A percentile compares a stretch with the other conserved stretches of the same genome.
phyloP scores from a whole-genome alignment of 1,140 invertebrate species.

The Contarinia nasturtii region DNA sequence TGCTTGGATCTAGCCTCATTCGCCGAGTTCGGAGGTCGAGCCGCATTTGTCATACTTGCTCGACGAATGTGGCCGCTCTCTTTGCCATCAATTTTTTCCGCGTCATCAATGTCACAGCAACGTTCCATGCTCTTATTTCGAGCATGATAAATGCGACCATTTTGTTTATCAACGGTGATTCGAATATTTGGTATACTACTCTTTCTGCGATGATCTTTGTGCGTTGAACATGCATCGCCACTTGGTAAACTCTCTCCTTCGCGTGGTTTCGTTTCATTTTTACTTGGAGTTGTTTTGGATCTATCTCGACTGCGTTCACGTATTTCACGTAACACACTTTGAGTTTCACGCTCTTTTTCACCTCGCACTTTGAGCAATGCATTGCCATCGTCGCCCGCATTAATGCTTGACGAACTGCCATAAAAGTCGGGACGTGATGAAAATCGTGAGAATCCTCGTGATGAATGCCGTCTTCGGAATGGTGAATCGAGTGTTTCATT shows the following conservation, averaged over 20 bases:
- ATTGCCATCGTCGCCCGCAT: conserved; percentile 37
- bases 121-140: conserved; percentile 20
- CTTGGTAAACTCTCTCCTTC: background rate
- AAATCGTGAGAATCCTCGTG: conserved; percentile 46
- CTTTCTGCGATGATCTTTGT: background rate
- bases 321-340: conserved; percentile 40
- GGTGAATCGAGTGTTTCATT: background rate
- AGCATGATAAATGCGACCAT: conserved; percentile 7
- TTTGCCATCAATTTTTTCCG: conserved; percentile 8
- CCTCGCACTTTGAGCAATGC: conserved; percentile 48
- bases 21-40: no score
- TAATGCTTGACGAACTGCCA: conserved; percentile 30
- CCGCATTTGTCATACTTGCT: background rate
- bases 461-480: conserved; percentile 25
- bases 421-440: conserved; percentile 58
- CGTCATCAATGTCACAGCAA: conserved; percentile 7
- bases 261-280: background rate
- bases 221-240: background rate
- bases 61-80: background rate
- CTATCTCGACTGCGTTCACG: conserved; percentile 29
- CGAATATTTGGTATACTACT: background rate
- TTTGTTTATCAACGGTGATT: conserved; percentile 1
- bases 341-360: conserved; percentile 38
- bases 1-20: no score
- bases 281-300: background rate